phyloP scores from a whole-genome alignment of 1,140 invertebrate genomes.

The Drosophila bocki region DNA sequence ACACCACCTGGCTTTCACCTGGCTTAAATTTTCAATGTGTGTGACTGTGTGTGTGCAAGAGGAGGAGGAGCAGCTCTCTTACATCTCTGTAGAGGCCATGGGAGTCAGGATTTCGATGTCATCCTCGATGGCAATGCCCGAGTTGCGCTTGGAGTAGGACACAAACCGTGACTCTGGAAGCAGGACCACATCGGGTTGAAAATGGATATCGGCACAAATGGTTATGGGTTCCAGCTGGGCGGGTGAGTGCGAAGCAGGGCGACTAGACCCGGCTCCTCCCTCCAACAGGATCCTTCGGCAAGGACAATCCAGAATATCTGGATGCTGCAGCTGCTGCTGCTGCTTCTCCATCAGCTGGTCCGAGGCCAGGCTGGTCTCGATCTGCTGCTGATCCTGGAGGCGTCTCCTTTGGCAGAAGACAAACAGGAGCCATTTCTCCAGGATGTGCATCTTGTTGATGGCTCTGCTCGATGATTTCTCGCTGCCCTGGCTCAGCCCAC shows the following conservation, averaged over 20 bases:
- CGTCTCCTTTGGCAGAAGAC: conserved; percentile 33
- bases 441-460: conserved; percentile 34
- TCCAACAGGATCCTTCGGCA: neutral
- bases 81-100: conserved; percentile 19
- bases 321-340: neutral
- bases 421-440: conserved; percentile 34
- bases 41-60: conserved; percentile 5
- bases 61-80: neutral
- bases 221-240: conserved; percentile 40
- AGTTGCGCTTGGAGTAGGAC: conserved; percentile 17
- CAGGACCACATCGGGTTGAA: neutral
- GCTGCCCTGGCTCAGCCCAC: neutral
- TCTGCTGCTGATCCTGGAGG: conserved; percentile 46
- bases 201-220: conserved; percentile 56
- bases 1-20: neutral
- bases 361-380: neutral
- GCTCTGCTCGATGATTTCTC: neutral
- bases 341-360: conserved; percentile 21
- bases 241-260: conserved; percentile 51
- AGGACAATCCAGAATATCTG: neutral
- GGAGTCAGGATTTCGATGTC: conserved; percentile 50
- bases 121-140: conserved; percentile 46
- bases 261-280: neutral
- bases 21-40: conserved; percentile 7
- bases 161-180: neutral